Evolutionary conservation across 2,797 vertebrate genomes (phyloP), one percentile per base, ranked within the genome.

Genomic region (Diplodus puntazzo): DNA sequence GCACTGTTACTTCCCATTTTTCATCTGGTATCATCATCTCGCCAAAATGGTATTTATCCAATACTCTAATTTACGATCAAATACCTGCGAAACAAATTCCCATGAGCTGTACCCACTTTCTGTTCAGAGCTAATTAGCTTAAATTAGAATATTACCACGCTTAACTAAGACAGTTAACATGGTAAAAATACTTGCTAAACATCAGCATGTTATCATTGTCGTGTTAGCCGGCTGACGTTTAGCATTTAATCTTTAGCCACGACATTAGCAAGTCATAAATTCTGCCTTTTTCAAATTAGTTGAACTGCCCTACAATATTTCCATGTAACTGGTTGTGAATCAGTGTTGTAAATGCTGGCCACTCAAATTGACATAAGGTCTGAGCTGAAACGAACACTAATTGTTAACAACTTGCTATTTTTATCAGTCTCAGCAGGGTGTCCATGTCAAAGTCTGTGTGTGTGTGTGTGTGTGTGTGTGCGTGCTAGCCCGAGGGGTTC

Each of bases 321-420:
- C 34, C 34, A 34, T 34, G 34, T 34, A 34, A 7, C 34, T 34
- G 34, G 34, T 34, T 34, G 34, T 34, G 34, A 34, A 34, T 34
- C 34, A 34, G 6, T 45, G 43, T 45, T 62, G 9, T 17, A 12
- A 71, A 49, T 46, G 21, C 42, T 17, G 17, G 9, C 86, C 75
- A 73, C 54, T 85, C 55, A 60, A 67, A 71, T 75, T 87, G 49
- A 82, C 70, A 75, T 85, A 52, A 80, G 67, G 58, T 60, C 73
- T 70, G 55, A 57, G 39, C 27, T 80, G 73, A 81, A 86, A 77
- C 50, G 50, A 25, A 61, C 82, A 82, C 86, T 88, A 90, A 92
- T 89, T 92, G 82, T 83, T 92, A 85, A 79, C 77, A 67, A 74
- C 69, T 71, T 82, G 79, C 77, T 90, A 88, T 91, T 88, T 84